phyloP scores from a whole-genome alignment of 2,113 vertebrate species.

The Gorsachius goisagi region DNA sequence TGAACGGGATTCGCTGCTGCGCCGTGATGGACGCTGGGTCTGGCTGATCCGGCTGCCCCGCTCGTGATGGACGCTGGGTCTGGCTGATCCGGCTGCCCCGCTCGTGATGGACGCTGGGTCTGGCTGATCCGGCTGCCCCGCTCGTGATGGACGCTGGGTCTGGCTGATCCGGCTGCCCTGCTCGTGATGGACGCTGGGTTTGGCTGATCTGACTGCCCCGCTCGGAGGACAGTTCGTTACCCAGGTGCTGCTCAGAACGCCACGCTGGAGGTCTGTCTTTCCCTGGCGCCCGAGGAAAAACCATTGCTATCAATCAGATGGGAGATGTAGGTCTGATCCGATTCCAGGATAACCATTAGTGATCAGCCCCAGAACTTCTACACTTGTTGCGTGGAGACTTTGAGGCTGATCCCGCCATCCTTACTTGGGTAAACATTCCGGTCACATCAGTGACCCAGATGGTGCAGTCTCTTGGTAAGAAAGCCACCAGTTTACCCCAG shows the following conservation, averaged over 20 bases:
- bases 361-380: not conserved
- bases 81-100: not conserved
- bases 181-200: not conserved
- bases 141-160: not conserved
- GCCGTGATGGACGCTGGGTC: not conserved
- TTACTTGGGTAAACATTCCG: not conserved
- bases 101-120: not conserved
- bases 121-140: not conserved
- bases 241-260: not conserved
- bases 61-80: not conserved
- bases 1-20: not conserved
- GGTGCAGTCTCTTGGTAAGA: not conserved
- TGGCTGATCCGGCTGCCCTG: not conserved
- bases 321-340: not conserved
- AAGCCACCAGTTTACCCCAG: accelerated
- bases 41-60: not conserved
- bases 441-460: not conserved
- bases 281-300: not conserved
- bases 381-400: not conserved
- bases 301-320: not conserved
- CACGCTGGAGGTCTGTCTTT: not conserved
- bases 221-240: not conserved
- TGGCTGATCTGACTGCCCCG: not conserved
- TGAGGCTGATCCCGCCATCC: not conserved
- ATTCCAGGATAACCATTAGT: not conserved